A percentile compares a stretch with the other conserved stretches of the same genome.
These are phyloP conservation scores for Macrophya annulata DNA, from an alignment of 2,888 invertebrate genomes.

Conservation along the genomic window DNA sequence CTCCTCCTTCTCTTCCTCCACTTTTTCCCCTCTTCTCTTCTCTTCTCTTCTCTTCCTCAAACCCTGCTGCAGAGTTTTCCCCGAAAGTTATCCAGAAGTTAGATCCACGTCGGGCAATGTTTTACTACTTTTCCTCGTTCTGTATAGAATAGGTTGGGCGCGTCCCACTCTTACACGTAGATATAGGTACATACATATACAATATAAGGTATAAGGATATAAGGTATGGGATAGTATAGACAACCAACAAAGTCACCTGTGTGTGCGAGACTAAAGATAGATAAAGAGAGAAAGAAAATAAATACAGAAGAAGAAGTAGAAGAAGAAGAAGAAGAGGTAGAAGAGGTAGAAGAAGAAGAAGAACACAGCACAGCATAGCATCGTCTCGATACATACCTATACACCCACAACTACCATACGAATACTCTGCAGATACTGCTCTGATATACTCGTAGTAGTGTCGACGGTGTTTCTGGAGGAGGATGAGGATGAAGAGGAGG, in stretches of 20 bases:
- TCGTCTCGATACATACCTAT: conserved; percentile 24
- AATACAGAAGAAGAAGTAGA: conserved; percentile 32
- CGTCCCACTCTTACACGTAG: neutral
- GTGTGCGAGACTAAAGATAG: conserved; percentile 12
- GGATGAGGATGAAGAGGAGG: conserved; percentile 65
- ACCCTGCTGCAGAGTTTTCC: neutral
- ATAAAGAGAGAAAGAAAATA: neutral
- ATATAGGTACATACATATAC: too few relatives aligned
- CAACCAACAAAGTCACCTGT: neutral
- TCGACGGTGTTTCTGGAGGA: conserved; percentile 65
- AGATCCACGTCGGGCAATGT: conserved; percentile 52
- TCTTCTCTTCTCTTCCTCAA: neutral
- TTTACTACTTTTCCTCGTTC: conserved; percentile 56
- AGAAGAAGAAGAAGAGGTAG: conserved; percentile 23
- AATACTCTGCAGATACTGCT: neutral
- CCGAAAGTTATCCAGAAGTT: conserved; percentile 48
- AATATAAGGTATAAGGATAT: neutral
- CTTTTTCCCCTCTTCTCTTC: too few relatives aligned
- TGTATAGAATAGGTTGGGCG: neutral
- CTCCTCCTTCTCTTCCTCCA: neutral
- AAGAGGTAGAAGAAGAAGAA: neutral
- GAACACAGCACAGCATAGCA: neutral
- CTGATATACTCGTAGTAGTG: conserved; percentile 10
- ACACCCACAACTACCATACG: neutral
- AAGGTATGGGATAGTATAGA: neutral